Conservation (phyloP, 2,113 vertebrate species). For the Barbus barbus region DNA sequence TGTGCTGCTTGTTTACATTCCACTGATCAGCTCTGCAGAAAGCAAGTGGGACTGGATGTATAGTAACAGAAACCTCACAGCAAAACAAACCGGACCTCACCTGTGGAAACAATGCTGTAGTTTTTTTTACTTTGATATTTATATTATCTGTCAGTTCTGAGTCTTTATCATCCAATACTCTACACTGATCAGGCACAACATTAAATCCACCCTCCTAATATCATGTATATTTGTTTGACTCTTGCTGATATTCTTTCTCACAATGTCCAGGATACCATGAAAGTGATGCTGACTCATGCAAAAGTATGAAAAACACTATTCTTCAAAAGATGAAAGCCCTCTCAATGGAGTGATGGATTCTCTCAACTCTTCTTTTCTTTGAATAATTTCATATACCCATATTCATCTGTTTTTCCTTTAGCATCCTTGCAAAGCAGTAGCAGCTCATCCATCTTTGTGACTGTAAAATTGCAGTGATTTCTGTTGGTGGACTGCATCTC, state of each 20-base stretch:
- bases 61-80: conserved; percentile 3
- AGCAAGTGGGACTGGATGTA: not conserved
- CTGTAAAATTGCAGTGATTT: no score
- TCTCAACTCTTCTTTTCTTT: not conserved
- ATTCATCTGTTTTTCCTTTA: no score
- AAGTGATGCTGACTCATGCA: not conserved
- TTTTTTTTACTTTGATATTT: not conserved
- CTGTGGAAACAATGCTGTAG: not conserved
- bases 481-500: not conserved
- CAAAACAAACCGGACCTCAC: not conserved
- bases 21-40: not conserved
- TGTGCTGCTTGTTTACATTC: conserved; percentile 34
- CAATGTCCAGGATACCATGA: not conserved
- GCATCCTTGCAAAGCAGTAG: no score
- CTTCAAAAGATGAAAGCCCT: not conserved
- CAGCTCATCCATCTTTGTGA: no score
- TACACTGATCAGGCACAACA: not conserved
- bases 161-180: not conserved
- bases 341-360: not conserved
- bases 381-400: not conserved
- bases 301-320: not conserved
- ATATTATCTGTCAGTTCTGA: not conserved
- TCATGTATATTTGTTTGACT: no score
- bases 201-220: no score
- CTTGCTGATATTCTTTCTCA: not conserved